Base-by-base conservation (phyloP, 2,888 invertebrate species). In the Cremastinae sp. region DNA sequence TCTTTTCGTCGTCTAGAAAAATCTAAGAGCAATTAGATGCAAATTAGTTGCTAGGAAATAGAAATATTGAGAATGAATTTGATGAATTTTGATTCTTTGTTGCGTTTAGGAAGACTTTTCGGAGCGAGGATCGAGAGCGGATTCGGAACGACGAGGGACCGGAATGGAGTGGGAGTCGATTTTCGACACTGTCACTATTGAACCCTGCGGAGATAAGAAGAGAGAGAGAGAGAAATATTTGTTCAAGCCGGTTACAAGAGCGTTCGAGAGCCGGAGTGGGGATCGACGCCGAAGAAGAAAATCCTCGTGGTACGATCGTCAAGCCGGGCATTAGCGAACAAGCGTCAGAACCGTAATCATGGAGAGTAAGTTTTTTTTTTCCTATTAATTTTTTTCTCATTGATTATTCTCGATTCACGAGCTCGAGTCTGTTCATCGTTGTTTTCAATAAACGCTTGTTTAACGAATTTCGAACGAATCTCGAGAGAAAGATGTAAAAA, bases 331-430 rank as follows among this genome's bases (percentile, higher is more conserved):
- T 75, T 84, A 78, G 71, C 62, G 68, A 62, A 66, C 36, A 72
- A 75, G 73, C 78, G 80, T 58, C 78, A 79, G 77, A 62, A 71
- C 65, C 22, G 73, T 58, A 75, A 84, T 80, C 74, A 85, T 86
- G 86, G 78, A 79, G 65, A 82, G 86, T 86, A 70, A 84, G 84
- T 83, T 64, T 41, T 71, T 61, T 20, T 41, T 74, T 41, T 1
- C 12, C n/a, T n/a, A 72, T 34, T 20, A 22, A n/a, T 18, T 9
- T 58, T 10, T 7, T 49, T 59, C 28, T 28, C 28, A 28, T 5
- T 2, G 28, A 28, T 5, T 28, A 28, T 5, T 28, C 28, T 28
- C 28, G 5, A 28, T 28, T 28, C 28, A 2, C 14, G 12, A 12
- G 14, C 45, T 12, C 12, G 2, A 41, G 41, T 41, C 2, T 20